Conservation (phyloP, 2,888 invertebrate genomes). For the Acanthoscelides obtectus region DNA sequence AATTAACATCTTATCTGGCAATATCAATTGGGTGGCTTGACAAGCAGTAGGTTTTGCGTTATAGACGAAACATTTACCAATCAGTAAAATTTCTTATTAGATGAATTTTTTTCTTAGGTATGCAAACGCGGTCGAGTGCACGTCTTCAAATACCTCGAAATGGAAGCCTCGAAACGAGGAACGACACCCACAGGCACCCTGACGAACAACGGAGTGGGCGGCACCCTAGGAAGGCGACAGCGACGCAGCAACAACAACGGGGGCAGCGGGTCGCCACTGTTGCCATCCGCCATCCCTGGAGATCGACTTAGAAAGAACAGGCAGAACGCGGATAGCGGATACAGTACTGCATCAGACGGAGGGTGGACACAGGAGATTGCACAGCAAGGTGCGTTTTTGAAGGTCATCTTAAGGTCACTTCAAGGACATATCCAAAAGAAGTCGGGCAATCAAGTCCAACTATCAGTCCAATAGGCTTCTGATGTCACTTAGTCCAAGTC, state of each 20-base stretch:
- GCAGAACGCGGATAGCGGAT: constrained; percentile 85
- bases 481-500: no score
- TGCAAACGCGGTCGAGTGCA: constrained; percentile 91
- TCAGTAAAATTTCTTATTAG: no score
- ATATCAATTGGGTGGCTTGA: no score
- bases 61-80: no score
- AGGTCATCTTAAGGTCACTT: no score
- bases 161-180: constrained; percentile 71
- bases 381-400: background rate
- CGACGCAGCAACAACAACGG: constrained; percentile 49
- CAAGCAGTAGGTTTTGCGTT: no score
- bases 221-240: constrained; percentile 52
- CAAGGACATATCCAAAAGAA: no score
- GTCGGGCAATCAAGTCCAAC: no score
- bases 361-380: constrained; percentile 71
- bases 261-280: constrained; percentile 41
- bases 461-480: no score
- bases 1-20: no score
- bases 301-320: constrained; percentile 50
- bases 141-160: constrained; percentile 91
- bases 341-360: constrained; percentile 61
- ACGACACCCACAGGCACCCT: constrained; percentile 28
- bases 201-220: constrained; percentile 35
- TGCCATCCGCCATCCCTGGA: constrained; percentile 14
- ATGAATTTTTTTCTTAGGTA: constrained; percentile 54